Conservation (phyloP, 2,797 vertebrate genomes). For the Gouania willdenowi region DNA sequence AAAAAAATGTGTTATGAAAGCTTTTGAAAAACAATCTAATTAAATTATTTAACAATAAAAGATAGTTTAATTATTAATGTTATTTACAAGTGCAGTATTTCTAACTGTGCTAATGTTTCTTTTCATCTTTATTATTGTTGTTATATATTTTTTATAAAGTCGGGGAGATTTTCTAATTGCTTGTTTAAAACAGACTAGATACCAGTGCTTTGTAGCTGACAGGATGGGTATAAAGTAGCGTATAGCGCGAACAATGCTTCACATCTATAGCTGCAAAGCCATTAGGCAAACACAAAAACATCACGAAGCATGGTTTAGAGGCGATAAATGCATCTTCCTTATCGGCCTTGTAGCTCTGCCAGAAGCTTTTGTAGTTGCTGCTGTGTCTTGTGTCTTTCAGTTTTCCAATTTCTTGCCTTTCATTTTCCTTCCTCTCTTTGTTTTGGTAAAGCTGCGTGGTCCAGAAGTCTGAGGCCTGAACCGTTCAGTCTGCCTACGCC, state of each 20-base stretch:
- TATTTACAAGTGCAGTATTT: too few relatives aligned
- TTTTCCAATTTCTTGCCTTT: constrained; percentile 61
- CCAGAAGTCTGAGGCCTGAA: constrained; percentile 53
- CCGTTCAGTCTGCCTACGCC: constrained; percentile 52
- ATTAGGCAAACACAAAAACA: constrained; percentile 48
- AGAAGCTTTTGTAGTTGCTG: constrained; percentile 60
- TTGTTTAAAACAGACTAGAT: constrained; percentile 33
- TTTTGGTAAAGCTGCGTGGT: constrained; percentile 55
- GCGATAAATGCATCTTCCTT: constrained; percentile 64
- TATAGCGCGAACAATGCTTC: constrained; percentile 44
- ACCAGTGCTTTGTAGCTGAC: constrained; percentile 45
- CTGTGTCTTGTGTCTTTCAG: constrained; percentile 46
- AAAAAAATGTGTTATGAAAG: too few relatives aligned
- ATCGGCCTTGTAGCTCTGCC: constrained; percentile 53
- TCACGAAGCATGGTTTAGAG: constrained; percentile 41
- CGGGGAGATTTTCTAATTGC: constrained; percentile 62
- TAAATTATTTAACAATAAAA: too few relatives aligned
- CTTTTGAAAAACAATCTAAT: too few relatives aligned
- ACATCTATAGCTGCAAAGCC: constrained; percentile 49
- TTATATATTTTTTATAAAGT: constrained; percentile 24
- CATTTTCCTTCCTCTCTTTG: constrained; percentile 43
- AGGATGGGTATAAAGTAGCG: constrained; percentile 42
- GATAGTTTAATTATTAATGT: too few relatives aligned
- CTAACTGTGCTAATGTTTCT: too few relatives aligned
- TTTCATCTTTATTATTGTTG: constrained; percentile 18